Percentiles rank a stretch among this genome's conserved stretches.
Evolutionary conservation across 2,888 invertebrate species (phyloP).

Genomic region (Scaptomyza reducta): DNA sequence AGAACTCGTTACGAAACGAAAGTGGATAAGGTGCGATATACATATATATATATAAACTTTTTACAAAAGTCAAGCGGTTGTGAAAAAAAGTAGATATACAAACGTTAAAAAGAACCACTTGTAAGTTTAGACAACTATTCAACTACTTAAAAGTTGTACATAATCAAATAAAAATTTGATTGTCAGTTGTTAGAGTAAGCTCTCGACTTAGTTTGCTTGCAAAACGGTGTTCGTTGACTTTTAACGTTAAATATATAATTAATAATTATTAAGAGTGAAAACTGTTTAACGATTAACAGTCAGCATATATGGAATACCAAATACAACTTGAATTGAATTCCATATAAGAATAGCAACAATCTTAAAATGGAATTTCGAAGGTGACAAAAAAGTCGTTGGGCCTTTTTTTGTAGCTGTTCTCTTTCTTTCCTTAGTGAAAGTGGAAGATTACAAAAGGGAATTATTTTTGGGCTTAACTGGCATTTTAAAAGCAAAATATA

Average conservation of each 20-base stretch:
- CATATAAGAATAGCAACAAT: constrained; percentile 21
- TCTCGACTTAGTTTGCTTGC: neutral
- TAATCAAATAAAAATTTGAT: neutral
- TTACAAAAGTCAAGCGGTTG: constrained; percentile 13
- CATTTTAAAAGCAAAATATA: neutral
- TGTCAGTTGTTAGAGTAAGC: neutral
- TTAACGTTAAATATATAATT: neutral
- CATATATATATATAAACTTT: neutral
- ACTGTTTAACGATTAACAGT: neutral
- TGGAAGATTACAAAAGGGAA: constrained; percentile 10
- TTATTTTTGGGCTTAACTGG: neutral
- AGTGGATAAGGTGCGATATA: constrained; percentile 34
- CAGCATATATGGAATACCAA: constrained; percentile 8
- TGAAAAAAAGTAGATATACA: neutral
- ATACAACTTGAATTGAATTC: constrained; percentile 6
- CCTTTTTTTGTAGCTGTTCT: constrained; percentile 9
- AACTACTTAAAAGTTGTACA: constrained; percentile 1
- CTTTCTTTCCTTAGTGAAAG: constrained; percentile 35
- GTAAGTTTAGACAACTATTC: constrained; percentile 5
- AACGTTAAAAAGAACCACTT: neutral
- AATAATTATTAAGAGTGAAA: constrained; percentile 32
- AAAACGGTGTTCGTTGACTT: neutral
- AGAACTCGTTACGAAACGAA: constrained; percentile 55
- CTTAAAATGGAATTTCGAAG: constrained; percentile 31
- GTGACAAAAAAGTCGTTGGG: constrained; percentile 16